Percentiles rank a stretch among this genome's conserved stretches.
Conservation (phyloP, 1,140 invertebrate genomes). For the Hormaphis cornu region DNA sequence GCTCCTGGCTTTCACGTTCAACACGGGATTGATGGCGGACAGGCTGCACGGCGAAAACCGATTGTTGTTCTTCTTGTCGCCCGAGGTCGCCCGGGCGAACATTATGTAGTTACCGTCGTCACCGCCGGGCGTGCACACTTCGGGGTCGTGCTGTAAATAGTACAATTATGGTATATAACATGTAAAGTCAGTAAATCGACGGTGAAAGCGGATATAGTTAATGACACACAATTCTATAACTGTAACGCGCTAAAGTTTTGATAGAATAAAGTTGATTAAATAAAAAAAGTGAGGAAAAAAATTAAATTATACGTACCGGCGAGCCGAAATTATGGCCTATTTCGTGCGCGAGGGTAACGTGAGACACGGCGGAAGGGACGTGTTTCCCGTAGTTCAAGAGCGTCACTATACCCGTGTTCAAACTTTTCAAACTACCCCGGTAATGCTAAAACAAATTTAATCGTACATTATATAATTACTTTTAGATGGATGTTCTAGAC, state of each 20-base stretch:
- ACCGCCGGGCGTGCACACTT: constrained; percentile 79
- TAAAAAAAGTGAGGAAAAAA: neutral
- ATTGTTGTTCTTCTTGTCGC: constrained; percentile 93
- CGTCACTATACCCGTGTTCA: constrained; percentile 97
- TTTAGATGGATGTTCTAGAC: neutral
- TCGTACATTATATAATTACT: constrained; percentile 24
- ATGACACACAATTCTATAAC: too few species aligned
- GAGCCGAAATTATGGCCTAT: constrained; percentile 99
- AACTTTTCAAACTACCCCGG: constrained; percentile 83
- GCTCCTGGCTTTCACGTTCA: constrained; percentile 83
- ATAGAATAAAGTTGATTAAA: neutral
- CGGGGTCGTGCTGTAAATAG: constrained; percentile 77
- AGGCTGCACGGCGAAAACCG: constrained; percentile 59
- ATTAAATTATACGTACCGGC: constrained; percentile 54
- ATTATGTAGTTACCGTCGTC: constrained; percentile 97
- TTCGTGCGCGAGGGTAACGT: constrained; percentile 97
- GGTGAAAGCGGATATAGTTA: too few species aligned
- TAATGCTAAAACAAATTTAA: constrained; percentile 64
- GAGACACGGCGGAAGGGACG: constrained; percentile 95
- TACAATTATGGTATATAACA: too few species aligned
- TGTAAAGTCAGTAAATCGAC: too few species aligned
- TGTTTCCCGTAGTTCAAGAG: constrained; percentile 97
- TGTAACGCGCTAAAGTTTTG: neutral
- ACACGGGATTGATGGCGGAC: constrained; percentile 86
- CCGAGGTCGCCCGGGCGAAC: constrained; percentile 92